phyloP scores from a whole-genome alignment of 2,888 invertebrate species.

The Heliconius sara region DNA sequence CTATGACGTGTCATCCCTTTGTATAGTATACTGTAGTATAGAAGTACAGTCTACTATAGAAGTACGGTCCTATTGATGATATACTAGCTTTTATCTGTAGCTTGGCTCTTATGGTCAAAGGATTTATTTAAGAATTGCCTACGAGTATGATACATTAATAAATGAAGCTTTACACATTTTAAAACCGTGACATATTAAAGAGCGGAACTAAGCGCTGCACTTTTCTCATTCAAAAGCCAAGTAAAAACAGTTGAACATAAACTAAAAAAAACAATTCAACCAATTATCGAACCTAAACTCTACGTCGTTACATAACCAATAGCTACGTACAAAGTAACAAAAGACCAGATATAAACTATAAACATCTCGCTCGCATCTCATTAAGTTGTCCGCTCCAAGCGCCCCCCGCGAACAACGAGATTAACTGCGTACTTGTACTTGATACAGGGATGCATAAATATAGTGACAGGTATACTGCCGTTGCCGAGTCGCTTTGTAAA shows the following conservation, averaged over 20 bases:
- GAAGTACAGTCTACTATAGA: no score
- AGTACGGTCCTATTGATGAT: no score
- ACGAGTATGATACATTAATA: no score
- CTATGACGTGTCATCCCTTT: background rate
- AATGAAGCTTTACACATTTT: no score
- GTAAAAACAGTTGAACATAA: no score
- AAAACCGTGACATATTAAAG: no score
- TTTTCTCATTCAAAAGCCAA: background rate
- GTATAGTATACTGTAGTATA: background rate
- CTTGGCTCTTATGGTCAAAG: no score
- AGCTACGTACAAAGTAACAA: background rate
- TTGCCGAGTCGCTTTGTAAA: no score
- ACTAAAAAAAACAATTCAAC: background rate
- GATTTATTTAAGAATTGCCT: no score
- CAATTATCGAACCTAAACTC: background rate
- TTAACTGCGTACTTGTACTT: slow-evolving; percentile 4
- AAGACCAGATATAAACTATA: background rate
- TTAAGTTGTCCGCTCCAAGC: slow-evolving; percentile 24
- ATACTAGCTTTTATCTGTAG: no score
- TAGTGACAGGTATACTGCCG: background rate
- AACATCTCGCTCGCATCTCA: slow-evolving; percentile 16
- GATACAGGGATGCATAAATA: background rate
- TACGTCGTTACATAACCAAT: background rate
- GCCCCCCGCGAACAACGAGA: slow-evolving; percentile 11
- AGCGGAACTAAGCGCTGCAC: no score